phyloP scores from a whole-genome alignment of 2,797 vertebrate genomes.

The Heliangelus exortis region DNA sequence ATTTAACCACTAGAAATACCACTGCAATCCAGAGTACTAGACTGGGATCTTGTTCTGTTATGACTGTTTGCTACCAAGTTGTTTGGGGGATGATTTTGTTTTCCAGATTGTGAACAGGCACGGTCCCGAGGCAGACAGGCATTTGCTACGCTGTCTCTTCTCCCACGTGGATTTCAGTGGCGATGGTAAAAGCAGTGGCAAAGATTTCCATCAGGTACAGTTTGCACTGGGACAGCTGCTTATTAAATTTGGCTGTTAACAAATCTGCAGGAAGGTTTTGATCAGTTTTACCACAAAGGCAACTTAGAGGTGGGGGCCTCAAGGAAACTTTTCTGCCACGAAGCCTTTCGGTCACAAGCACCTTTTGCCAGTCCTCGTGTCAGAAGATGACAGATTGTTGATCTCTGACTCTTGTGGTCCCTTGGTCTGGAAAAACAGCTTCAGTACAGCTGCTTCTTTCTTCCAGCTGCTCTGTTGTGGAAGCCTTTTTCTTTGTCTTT shows the following conservation, averaged over 20 bases:
- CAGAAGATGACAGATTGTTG: neutral
- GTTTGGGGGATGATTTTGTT: neutral
- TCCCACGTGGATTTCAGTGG: slow-evolving; percentile 99
- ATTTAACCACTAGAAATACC: neutral
- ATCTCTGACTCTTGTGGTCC: neutral
- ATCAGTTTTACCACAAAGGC: neutral
- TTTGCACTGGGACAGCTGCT: neutral
- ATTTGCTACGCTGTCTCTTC: slow-evolving; percentile 99
- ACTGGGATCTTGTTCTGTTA: neutral
- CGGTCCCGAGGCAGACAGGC: slow-evolving; percentile 99
- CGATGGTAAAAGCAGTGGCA: slow-evolving; percentile 99
- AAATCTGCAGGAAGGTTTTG: neutral
- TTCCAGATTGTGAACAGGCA: slow-evolving; percentile 98
- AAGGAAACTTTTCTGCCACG: neutral
- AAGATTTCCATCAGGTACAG: slow-evolving; percentile 99
- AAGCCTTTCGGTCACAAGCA: neutral
- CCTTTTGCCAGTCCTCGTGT: neutral
- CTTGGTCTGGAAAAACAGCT: neutral
- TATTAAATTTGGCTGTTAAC: neutral
- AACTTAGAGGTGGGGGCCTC: neutral
- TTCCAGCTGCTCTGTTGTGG: neutral
- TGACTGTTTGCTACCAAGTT: neutral
- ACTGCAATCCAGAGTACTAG: neutral
- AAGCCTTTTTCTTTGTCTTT: neutral
- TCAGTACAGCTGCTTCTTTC: neutral